Evolutionary conservation across 1,140 invertebrate species (phyloP), one percentile per base, ranked within the genome.

Genomic region (Heliconius hermathena): DNA sequence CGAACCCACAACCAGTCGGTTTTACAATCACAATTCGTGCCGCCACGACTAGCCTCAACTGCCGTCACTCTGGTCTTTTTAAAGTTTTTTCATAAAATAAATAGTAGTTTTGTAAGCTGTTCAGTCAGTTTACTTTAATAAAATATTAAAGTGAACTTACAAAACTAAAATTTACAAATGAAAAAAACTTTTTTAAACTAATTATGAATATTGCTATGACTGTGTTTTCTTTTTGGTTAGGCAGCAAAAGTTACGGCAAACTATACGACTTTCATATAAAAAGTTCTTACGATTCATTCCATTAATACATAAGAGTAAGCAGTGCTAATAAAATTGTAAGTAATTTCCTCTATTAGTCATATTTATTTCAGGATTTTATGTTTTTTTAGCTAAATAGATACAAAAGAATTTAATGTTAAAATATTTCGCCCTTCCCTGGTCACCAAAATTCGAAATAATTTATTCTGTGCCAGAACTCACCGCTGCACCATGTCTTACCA

Each of bases 201-300:
- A 66, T 66, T 66, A 66, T 66, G 60, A 66, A 66, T 66, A 66
- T 66, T 66, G 60, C 60, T 66, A 66, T 66, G 26, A 29, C 13
- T n/a, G 13, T 66, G 4, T 66, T 66, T 66, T 66, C 9, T 66
- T 66, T 66, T 66, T 66, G 9, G 60, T 18, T 66, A 8, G 11
- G 11, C 13, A 29, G 26, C 29, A 66, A 29, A 66, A 66, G 22
- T 66, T 66, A 29, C 4, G 26, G 60, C 60, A n/a, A 57, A 66
- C 60, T 16, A 3, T 29, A 26, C 60, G 60, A 66, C 60, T 66
- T 66, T 66, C 26, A 66, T 66, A 66, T 66, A 66, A 66, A 66
- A 66, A 66, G 60, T 66, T 66, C 26, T 26, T 0, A 29, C 22
- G 60, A 29, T 66, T 66, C 60, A 29, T 66, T 66, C 60, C 22